Base-by-base conservation (phyloP, 2,797 vertebrate species). In the Hafferia zeledoni region DNA sequence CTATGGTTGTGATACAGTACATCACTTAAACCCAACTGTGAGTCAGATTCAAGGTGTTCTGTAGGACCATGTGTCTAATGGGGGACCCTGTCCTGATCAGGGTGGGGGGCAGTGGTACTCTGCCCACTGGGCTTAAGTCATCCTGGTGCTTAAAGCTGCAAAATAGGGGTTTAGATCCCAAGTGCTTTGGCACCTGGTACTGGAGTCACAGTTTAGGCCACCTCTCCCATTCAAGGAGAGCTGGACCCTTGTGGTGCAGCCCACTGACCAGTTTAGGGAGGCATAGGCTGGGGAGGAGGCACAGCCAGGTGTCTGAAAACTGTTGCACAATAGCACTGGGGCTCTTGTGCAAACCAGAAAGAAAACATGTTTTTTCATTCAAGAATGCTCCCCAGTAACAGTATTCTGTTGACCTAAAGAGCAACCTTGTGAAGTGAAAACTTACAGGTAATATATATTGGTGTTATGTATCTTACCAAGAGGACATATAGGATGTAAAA, bases 41-140 rank as follows among this genome's bases (percentile, higher is more conserved):
- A 19, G 4, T 6, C 44, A 12, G 17, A 53, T 18, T 10, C 28
- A 33, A 27, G 41, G 23, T 35, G 52, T 25, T 41, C 56, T 59
- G 27, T 8, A 63, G 76, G 71, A 70, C 11, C 49, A 13, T 14
- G 16, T 11, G 63, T 28, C 46, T 35, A 12, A 11, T 0, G 1
- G 15, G 43, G 19, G 3, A 43, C 25, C 31, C 50, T 16, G 1
- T 46, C 88, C 77, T 10, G 0, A 3, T 8, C 33, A 28, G 52
- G 13, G 3, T 3, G 0, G 13, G 31, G 70, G 24, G 35, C 30
- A 59, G 7, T 0, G 0, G 33, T 56, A 25, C 53, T 28, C 33
- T 61, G 37, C 37, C 49, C 4, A 0, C 41, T 23, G 52, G 0
- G 0, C 20, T 70, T 5, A 1, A 8, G 1, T n/a, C 20, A 30